phyloP scores from a whole-genome alignment of 1,140 invertebrate species.

The Meloidogyne hapla region DNA sequence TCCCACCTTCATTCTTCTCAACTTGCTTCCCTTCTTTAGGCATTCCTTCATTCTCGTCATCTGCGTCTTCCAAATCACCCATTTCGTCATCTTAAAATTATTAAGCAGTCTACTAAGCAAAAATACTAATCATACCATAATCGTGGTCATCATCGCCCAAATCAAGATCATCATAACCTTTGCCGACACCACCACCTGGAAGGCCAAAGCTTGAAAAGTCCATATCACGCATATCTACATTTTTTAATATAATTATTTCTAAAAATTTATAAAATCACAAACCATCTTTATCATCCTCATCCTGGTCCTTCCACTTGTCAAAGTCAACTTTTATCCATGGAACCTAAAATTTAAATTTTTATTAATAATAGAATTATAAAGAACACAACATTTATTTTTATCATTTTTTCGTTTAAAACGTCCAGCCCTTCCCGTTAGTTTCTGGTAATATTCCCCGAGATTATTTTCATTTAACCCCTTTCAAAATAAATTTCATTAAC shows the following conservation, averaged over 20 bases:
- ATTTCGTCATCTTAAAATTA: constrained; percentile 39
- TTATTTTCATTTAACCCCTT: no score
- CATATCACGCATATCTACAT: constrained; percentile 23
- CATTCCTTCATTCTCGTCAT: constrained; percentile 23
- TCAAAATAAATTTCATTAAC: not conserved
- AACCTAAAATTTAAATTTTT: constrained; percentile 65
- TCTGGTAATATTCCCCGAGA: no score
- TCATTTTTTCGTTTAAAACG: no score
- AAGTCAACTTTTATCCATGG: constrained; percentile 97
- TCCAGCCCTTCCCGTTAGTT: no score
- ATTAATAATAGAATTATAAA: no score
- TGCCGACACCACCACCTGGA: constrained; percentile 26
- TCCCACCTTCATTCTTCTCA: not conserved
- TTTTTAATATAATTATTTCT: not conserved
- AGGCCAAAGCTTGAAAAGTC: constrained; percentile 38
- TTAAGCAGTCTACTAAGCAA: not conserved
- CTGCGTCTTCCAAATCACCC: constrained; percentile 33
- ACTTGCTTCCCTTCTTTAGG: not conserved
- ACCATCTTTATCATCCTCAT: constrained; percentile 74
- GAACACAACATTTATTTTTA: no score
- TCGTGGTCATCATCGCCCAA: constrained; percentile 38
- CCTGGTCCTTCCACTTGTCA: constrained; percentile 93
- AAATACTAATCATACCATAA: constrained; percentile 13
- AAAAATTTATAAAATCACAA: not conserved
- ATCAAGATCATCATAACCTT: constrained; percentile 35